A percentile compares a stretch with the other conserved stretches of the same genome.
Evolutionary conservation across 2,113 vertebrate species (phyloP).

Genomic region (Epinephelus lanceolatus): DNA sequence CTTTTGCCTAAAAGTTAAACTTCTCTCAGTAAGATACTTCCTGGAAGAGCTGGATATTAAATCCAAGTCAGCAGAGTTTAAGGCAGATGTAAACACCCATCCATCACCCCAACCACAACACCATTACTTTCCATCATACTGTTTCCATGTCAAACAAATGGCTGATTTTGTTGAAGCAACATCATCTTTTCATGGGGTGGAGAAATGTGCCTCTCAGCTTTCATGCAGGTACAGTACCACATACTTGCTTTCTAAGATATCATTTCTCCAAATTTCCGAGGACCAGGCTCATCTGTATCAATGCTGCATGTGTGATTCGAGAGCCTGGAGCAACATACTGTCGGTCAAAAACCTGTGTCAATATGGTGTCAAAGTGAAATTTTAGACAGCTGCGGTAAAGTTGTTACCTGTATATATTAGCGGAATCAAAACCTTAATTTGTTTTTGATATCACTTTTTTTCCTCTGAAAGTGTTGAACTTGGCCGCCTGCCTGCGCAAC

Average conservation of each 20-base stretch:
- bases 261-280: neutral
- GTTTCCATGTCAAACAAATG: constrained; percentile 67
- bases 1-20: constrained; percentile 50
- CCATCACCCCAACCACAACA: constrained; percentile 66
- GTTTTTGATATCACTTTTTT: neutral
- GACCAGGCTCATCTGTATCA: neutral
- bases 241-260: constrained; percentile 8
- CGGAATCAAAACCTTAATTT: constrained; percentile 7
- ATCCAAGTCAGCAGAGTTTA: constrained; percentile 61
- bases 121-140: constrained; percentile 41
- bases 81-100: constrained; percentile 72
- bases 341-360: constrained; percentile 9
- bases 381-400: neutral
- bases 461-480: neutral
- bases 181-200: constrained; percentile 21
- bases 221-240: constrained; percentile 8
- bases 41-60: constrained; percentile 59
- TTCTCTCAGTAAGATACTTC: constrained; percentile 50
- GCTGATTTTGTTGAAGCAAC: constrained; percentile 35
- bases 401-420: constrained; percentile 11
- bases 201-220: constrained; percentile 23
- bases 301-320: neutral
- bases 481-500: neutral
- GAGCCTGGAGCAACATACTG: neutral
- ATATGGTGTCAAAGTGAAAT: neutral